phyloP scores from a whole-genome alignment of 2,797 vertebrate species.

The Lophius americanus region DNA sequence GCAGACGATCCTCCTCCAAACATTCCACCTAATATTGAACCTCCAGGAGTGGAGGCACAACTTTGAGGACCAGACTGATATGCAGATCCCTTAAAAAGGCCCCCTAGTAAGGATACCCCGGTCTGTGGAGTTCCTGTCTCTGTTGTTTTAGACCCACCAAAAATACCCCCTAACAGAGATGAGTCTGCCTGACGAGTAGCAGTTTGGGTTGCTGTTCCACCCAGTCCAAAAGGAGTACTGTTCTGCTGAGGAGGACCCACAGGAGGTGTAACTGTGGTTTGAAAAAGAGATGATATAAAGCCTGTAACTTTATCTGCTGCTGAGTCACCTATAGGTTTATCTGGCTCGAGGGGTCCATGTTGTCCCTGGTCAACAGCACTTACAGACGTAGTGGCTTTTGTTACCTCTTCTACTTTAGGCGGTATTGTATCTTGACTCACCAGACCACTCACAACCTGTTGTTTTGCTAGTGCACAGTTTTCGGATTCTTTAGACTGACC shows the following conservation, averaged over 20 bases:
- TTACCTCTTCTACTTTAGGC: slow-evolving; percentile 45
- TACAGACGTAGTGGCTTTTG: slow-evolving; percentile 9
- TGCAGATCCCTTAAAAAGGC: slow-evolving; percentile 70
- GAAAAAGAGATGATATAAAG: slow-evolving; percentile 85
- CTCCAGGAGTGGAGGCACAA: slow-evolving; percentile 40
- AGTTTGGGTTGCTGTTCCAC: slow-evolving; percentile 63
- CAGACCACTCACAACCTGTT: slow-evolving; percentile 32
- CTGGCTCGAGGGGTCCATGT: slow-evolving; percentile 72
- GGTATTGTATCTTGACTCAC: slow-evolving; percentile 41
- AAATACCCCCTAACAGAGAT: slow-evolving; percentile 76
- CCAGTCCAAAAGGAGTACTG: slow-evolving; percentile 81
- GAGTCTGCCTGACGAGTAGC: slow-evolving; percentile 68
- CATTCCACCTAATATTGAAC: slow-evolving; percentile 74
- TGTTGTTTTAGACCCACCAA: slow-evolving; percentile 68
- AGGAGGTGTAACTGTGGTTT: slow-evolving; percentile 63
- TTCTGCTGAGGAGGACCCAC: slow-evolving; percentile 78
- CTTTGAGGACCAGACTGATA: slow-evolving; percentile 57
- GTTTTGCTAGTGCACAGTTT: slow-evolving; percentile 20
- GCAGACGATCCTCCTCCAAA: slow-evolving; percentile 68
- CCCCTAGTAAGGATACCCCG: slow-evolving; percentile 80
- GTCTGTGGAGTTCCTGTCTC: slow-evolving; percentile 68
- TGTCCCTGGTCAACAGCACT: slow-evolving; percentile 53
- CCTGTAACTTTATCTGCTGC: slow-evolving; percentile 88
- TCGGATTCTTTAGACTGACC: slow-evolving; percentile 44
- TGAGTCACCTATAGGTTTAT: slow-evolving; percentile 82